Conservation (phyloP, 1,140 invertebrate genomes). For the Drosophila virilis region DNA sequence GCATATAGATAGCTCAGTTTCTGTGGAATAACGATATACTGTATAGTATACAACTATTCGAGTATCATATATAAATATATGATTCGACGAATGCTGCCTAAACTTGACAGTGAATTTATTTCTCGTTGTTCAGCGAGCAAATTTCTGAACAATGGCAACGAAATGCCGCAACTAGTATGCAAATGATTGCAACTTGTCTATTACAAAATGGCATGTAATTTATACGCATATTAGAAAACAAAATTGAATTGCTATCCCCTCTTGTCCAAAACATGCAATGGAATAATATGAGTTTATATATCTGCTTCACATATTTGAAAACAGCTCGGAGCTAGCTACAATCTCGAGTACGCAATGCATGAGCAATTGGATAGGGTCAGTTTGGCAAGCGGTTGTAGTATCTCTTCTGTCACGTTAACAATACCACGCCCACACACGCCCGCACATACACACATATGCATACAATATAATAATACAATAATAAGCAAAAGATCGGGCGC, state of each 20-base stretch:
- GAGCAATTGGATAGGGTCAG: constrained; percentile 67
- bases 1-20: constrained; percentile 2
- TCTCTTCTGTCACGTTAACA: constrained; percentile 3
- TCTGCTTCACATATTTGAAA: constrained; percentile 33
- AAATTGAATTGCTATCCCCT: constrained; percentile 29
- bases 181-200: constrained; percentile 58
- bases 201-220: constrained; percentile 60
- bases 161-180: constrained; percentile 31
- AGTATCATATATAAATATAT: constrained; percentile 6
- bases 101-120: constrained; percentile 55
- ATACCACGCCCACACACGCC: constrained; percentile 11
- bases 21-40: constrained; percentile 16
- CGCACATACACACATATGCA: not conserved
- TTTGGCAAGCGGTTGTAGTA: constrained; percentile 24
- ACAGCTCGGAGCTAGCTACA: constrained; percentile 26
- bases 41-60: not conserved
- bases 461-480: not conserved
- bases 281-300: not conserved
- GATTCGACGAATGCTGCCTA: not conserved
- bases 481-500: not conserved
- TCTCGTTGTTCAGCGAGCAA: constrained; percentile 16
- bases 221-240: constrained; percentile 50
- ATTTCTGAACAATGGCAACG: constrained; percentile 12
- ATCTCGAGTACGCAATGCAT: constrained; percentile 46
- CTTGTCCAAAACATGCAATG: constrained; percentile 10